Evolutionary conservation across 2,888 invertebrate genomes (phyloP), one percentile per base, ranked within the genome.

Genomic region (Frankliniella intonsa): DNA sequence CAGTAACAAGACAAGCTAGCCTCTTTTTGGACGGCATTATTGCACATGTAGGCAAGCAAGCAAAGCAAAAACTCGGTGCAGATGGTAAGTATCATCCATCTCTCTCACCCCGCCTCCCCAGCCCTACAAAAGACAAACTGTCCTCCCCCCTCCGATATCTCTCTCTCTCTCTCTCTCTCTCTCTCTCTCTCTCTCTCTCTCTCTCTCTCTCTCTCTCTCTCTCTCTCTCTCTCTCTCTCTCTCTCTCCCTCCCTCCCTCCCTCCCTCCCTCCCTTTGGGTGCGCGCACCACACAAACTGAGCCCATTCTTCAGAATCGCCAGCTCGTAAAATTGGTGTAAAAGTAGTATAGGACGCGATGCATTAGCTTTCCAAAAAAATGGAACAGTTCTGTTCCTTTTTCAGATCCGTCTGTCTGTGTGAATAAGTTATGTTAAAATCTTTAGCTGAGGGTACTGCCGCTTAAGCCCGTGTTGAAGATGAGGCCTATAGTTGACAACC

Each of bases 291-390:
- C 69, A 69, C 69, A 69, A n/a, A 22, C 69, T 69, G 38, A 2
- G 38, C 38, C 22, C 69, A 69, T 69, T 69, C 22, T 22, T 69
- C 69, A 69, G 69, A 69, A 8, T 69, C 69, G 69, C 22, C 69
- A 22, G 69, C 69, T 69, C 69, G 69, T 69, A 69, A 69, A 69
- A 69, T 69, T 69, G 69, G 69, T 69, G 69, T 69, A 69, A 69
- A 69, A 69, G 69, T 69, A 69, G 69, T 69, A 38, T 38, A n/a
- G 69, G 22, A 69, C n/a, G n/a, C 22, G 69, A 69, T 69, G 22
- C 69, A 69, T 69, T 69, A 69, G 69, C 69, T 69, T 69, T 69
- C 69, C 69, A 22, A 22, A 69, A 69, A 22, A 22, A 22, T 69
- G 69, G 69, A 69, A 69, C n/a, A 10, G 69, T 19, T 69, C 22